A percentile compares a stretch with the other conserved stretches of the same genome.
Evolutionary conservation across 2,888 invertebrate species (phyloP).

Genomic region (Drosophila kokeensis): DNA sequence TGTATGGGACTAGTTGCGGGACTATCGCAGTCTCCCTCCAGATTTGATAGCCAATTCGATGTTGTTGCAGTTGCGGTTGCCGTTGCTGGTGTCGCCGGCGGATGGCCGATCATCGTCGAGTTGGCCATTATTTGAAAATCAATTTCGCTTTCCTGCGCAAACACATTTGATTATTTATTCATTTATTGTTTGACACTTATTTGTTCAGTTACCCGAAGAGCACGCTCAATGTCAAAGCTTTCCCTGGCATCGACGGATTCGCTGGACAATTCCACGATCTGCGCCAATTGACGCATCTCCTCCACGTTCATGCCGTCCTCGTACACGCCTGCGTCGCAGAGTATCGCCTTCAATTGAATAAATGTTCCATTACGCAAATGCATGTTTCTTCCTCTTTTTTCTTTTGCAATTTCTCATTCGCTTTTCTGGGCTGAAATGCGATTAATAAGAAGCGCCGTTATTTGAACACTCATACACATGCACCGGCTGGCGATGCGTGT

Average conservation of each 20-base stretch:
- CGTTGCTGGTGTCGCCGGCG: background rate
- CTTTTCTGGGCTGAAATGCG: background rate
- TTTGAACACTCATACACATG: slow-evolving; percentile 10
- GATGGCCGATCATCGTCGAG: slow-evolving; percentile 73
- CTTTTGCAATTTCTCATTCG: background rate
- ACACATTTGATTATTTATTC: background rate
- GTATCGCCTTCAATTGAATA: slow-evolving; percentile 12
- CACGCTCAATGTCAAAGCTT: slow-evolving; percentile 47
- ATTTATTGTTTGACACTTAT: background rate
- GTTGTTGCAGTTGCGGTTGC: background rate
- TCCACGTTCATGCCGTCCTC: slow-evolving; percentile 74
- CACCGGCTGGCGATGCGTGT: slow-evolving; percentile 1
- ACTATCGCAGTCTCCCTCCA: slow-evolving; percentile 45
- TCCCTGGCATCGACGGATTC: slow-evolving; percentile 24
- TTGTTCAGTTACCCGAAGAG: slow-evolving; percentile 50
- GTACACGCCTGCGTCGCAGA: slow-evolving; percentile 65
- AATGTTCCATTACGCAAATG: slow-evolving; percentile 32
- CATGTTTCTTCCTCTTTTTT: slow-evolving; percentile 21
- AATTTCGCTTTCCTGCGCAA: slow-evolving; percentile 70
- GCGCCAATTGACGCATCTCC: slow-evolving; percentile 72
- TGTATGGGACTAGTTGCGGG: slow-evolving; percentile 50
- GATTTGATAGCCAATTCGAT: background rate
- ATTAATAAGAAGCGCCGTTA: slow-evolving; percentile 34
- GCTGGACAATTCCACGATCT: slow-evolving; percentile 64
- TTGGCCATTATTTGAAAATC: slow-evolving; percentile 60